Evolutionary conservation across 1,140 invertebrate genomes (phyloP).

Genomic region (Ephestia elutella): DNA sequence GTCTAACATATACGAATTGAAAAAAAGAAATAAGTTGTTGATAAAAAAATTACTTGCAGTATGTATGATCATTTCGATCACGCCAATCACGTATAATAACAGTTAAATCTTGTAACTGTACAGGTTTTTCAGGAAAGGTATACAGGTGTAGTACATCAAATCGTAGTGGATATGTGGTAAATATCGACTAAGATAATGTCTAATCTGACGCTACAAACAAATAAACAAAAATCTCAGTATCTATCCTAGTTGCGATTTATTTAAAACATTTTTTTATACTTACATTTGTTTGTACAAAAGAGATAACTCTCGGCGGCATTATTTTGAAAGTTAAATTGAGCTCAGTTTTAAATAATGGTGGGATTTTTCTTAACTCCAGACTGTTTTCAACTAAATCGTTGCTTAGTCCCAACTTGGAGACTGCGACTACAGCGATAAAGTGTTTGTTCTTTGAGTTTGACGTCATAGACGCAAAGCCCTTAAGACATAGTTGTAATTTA

Average conservation of each 20-base stretch:
- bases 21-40: too few species aligned
- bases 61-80: too few species aligned
- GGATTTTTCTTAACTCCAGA: neutral
- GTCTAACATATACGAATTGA: too few species aligned
- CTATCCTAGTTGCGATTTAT: neutral
- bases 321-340: conserved; percentile 1
- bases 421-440: neutral
- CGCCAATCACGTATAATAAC: too few species aligned
- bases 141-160: too few species aligned
- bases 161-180: too few species aligned
- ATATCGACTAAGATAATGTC: too few species aligned
- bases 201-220: too few species aligned
- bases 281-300: neutral
- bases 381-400: neutral
- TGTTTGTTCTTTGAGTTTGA: conserved; percentile 1
- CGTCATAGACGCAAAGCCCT: neutral
- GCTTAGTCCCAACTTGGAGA: neutral
- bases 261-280: neutral
- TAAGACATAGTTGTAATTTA: neutral
- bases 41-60: too few species aligned
- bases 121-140: too few species aligned
- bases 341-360: neutral
- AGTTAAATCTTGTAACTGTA: too few species aligned
- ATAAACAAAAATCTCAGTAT: neutral
- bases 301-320: neutral